Evolutionary conservation across 1,140 invertebrate species (phyloP).

Genomic region (Conus ventricosus): DNA sequence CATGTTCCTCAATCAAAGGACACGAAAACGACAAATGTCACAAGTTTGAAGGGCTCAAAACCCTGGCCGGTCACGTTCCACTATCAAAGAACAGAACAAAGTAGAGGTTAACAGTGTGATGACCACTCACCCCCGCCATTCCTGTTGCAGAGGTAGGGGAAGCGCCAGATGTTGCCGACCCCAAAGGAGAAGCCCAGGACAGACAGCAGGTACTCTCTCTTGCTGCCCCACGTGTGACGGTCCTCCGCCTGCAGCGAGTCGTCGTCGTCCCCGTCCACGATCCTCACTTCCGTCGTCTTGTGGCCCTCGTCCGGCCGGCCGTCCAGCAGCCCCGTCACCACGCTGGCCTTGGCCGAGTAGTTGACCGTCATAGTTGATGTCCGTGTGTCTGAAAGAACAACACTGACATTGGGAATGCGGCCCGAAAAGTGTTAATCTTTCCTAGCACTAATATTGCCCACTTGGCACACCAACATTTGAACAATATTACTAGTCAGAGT

Average conservation of each 20-base stretch:
- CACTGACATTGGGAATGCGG: neutral
- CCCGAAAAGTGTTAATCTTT: neutral
- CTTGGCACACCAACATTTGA: no score
- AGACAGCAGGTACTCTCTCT: constrained; percentile 69
- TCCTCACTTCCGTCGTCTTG: neutral
- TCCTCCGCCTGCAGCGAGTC: constrained; percentile 14
- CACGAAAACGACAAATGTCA: no score
- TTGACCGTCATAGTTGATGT: neutral
- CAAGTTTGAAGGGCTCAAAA: no score
- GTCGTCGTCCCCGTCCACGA: constrained; percentile 60
- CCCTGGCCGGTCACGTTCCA: no score
- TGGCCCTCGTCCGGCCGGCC: neutral
- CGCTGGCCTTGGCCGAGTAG: neutral
- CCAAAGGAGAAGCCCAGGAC: constrained; percentile 72
- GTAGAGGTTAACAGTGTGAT: no score
- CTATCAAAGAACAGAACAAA: no score
- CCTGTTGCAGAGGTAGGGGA: constrained; percentile 75
- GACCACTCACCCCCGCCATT: constrained; percentile 70
- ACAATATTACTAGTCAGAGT: no score
- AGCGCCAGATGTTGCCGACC: constrained; percentile 74
- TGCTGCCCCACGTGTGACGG: constrained; percentile 62
- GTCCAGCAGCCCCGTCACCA: neutral
- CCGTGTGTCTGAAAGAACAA: neutral
- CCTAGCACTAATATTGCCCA: no score
- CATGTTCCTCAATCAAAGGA: no score